phyloP scores from a whole-genome alignment of 2,797 vertebrate genomes.

The Phataginus tetradactyla region DNA sequence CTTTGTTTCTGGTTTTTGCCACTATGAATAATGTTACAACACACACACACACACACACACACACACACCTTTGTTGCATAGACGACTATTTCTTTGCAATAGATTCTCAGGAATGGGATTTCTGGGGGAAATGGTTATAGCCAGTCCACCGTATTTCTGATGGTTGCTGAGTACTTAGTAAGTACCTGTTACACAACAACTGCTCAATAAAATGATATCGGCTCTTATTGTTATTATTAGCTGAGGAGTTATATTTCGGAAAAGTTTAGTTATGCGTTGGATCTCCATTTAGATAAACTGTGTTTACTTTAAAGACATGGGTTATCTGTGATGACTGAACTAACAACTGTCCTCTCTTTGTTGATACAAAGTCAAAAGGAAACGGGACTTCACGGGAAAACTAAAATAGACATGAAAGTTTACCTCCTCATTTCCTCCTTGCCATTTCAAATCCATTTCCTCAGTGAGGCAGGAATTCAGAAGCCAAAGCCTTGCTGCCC shows the following conservation, averaged over 20 bases:
- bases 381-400: conserved; percentile 56
- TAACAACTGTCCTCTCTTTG: conserved; percentile 41
- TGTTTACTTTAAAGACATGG: neutral
- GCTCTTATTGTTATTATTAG: neutral
- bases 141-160: neutral
- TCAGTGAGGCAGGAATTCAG: conserved; percentile 9
- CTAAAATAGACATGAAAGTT: conserved; percentile 66
- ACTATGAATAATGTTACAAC: neutral
- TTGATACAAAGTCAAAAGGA: conserved; percentile 65
- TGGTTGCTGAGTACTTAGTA: neutral
- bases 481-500: neutral
- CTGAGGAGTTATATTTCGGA: neutral
- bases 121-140: neutral
- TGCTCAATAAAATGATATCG: neutral
- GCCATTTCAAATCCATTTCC: conserved; percentile 58
- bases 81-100: neutral
- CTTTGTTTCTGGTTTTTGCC: neutral
- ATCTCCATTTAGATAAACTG: neutral
- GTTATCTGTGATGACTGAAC: conserved; percentile 53
- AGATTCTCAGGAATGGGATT: neutral
- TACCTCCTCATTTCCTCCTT: conserved; percentile 62
- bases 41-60: fast-evolving
- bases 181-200: neutral
- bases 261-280: conserved; percentile 4
- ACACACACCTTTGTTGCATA: neutral